Percentiles rank a stretch among this genome's conserved stretches.
These are phyloP conservation scores for Echinometra lucunter DNA, from an alignment of 53 echinoderm and acorn worm species.

Conservation along the genomic window DNA sequence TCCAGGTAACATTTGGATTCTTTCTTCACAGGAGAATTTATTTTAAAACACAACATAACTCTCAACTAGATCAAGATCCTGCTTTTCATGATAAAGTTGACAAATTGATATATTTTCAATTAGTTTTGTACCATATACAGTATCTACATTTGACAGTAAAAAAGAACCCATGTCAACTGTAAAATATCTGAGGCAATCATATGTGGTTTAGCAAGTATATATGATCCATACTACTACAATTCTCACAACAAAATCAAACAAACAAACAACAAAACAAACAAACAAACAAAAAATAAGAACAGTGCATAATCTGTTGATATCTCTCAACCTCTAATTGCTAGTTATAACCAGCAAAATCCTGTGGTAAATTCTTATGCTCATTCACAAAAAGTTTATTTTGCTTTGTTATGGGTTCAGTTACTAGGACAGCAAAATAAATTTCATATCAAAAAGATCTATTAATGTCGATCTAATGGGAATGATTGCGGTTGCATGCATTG, in stretches of 20 bases:
- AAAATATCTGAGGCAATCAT: neutral
- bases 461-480: neutral
- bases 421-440: neutral
- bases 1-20: neutral
- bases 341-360: neutral
- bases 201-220: neutral
- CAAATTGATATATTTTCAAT: too few species aligned
- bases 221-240: neutral
- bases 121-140: too few species aligned
- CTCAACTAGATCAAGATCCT: too few species aligned
- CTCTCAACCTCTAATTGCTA: neutral
- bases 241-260: too few species aligned
- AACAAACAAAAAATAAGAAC: neutral
- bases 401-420: neutral
- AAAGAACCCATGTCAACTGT: too few species aligned
- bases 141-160: too few species aligned
- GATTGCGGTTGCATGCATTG: conserved; percentile 2
- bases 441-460: neutral
- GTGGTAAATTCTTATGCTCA: neutral
- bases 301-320: neutral
- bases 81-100: too few species aligned
- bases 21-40: too few species aligned
- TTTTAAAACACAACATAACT: too few species aligned
- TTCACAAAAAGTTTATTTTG: neutral
- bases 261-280: neutral